phyloP scores from a whole-genome alignment of 1,140 invertebrate species.

The Nephila pilipes region DNA sequence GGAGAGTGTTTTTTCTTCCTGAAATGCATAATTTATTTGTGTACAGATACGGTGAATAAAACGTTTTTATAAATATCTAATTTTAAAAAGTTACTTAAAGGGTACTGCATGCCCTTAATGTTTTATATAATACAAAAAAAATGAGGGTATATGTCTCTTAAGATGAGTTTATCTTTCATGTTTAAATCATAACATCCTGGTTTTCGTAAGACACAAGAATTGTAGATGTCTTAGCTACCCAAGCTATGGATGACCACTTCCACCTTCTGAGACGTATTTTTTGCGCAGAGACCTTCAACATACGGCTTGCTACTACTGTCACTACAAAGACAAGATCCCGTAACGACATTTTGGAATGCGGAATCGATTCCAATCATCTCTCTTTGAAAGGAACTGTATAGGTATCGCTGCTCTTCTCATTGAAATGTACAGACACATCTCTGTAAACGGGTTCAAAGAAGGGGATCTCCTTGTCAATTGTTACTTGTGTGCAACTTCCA shows the following conservation, averaged over 20 bases:
- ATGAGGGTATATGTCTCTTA: too few species aligned
- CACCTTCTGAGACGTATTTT: neutral
- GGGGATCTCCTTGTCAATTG: neutral
- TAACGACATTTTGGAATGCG: too few species aligned
- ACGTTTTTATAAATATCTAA: too few species aligned
- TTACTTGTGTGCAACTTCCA: conserved; percentile 26
- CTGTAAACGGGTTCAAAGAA: neutral
- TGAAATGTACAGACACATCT: conserved; percentile 28
- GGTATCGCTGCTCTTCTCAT: conserved; percentile 16
- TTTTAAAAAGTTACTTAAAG: too few species aligned
- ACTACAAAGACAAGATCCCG: neutral
- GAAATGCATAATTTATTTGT: too few species aligned
- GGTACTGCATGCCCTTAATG: too few species aligned
- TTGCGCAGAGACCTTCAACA: neutral
- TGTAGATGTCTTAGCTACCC: neutral
- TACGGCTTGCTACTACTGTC: neutral
- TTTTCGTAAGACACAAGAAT: too few species aligned
- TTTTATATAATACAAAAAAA: too few species aligned
- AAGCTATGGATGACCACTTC: conserved; percentile 35
- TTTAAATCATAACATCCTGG: too few species aligned
- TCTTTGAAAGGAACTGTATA: neutral
- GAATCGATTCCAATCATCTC: neutral
- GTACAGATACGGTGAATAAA: too few species aligned
- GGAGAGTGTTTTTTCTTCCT: too few species aligned
- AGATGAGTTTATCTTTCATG: too few species aligned